phyloP scores from a whole-genome alignment of 2,113 vertebrate genomes.

The Ellobius talpinus region DNA sequence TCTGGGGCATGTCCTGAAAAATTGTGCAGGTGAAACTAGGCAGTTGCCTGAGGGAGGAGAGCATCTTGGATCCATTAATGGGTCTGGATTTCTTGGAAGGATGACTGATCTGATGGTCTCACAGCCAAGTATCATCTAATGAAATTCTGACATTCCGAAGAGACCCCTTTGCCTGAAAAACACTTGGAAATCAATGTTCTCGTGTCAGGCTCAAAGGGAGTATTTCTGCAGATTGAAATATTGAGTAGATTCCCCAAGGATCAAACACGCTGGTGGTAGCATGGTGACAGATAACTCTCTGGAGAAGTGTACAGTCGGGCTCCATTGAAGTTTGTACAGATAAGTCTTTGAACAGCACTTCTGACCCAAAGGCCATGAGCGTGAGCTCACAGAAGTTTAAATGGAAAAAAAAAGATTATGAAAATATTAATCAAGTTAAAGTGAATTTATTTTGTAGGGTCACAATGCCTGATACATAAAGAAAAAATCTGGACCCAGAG shows the following conservation, averaged over 20 bases:
- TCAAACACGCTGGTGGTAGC: not conserved
- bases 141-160: conserved; percentile 93
- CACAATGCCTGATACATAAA: not conserved
- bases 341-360: not conserved
- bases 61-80: conserved; percentile 94
- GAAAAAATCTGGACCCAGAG: not conserved
- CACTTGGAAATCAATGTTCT: not conserved
- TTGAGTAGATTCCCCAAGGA: not conserved
- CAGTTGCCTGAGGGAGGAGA: conserved; percentile 86
- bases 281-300: no score
- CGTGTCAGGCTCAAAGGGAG: not conserved
- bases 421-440: not conserved
- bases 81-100: conserved; percentile 94
- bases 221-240: not conserved
- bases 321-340: not conserved
- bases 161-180: not conserved
- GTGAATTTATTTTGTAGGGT: no score
- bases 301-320: no score
- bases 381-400: not conserved
- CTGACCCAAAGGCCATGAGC: not conserved
- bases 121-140: conserved; percentile 93
- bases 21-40: conserved; percentile 94
- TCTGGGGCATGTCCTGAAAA: conserved; percentile 88
- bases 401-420: not conserved
- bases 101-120: conserved; percentile 92